Evolutionary conservation across 2,113 vertebrate genomes (phyloP).

Genomic region (Hippoglossus stenolepis): DNA sequence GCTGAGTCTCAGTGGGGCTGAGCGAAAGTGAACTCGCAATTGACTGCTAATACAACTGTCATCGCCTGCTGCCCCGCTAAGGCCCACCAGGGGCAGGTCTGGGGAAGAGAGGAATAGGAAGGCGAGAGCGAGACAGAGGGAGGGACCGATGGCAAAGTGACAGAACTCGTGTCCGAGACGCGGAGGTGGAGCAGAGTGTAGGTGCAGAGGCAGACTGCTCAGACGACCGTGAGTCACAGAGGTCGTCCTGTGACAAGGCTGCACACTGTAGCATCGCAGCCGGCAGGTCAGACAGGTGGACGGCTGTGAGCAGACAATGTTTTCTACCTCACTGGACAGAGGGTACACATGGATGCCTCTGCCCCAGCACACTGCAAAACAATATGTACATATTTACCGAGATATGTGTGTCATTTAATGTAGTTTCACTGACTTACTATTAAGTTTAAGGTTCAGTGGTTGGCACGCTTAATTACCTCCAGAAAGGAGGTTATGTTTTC

Average conservation of each 20-base stretch:
- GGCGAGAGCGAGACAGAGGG: constrained; percentile 17
- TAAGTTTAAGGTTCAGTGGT: not conserved
- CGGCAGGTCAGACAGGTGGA: constrained; percentile 68
- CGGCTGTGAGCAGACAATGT: constrained; percentile 40
- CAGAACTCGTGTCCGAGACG: constrained; percentile 42
- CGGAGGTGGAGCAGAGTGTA: constrained; percentile 18
- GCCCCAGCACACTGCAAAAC: not conserved
- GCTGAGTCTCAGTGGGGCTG: constrained; percentile 71
- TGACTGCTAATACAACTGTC: constrained; percentile 84
- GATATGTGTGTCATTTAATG: not conserved
- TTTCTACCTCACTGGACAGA: constrained; percentile 44
- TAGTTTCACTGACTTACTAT: not conserved
- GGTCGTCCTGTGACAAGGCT: constrained; percentile 62
- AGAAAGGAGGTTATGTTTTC: not conserved
- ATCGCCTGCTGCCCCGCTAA: constrained; percentile 72
- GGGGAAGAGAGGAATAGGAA: constrained; percentile 32
- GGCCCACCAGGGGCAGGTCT: constrained; percentile 54
- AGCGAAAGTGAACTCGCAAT: constrained; percentile 80
- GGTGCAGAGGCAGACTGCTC: constrained; percentile 51
- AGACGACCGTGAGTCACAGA: constrained; percentile 49
- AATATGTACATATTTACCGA: not conserved
- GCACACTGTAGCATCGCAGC: constrained; percentile 46
- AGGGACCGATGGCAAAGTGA: constrained; percentile 31
- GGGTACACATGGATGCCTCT: constrained; percentile 14
- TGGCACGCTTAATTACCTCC: not conserved